Percentiles rank a stretch among this genome's conserved stretches.
phyloP scores from a whole-genome alignment of 2,113 vertebrate species.

The Chionomys nivalis region DNA sequence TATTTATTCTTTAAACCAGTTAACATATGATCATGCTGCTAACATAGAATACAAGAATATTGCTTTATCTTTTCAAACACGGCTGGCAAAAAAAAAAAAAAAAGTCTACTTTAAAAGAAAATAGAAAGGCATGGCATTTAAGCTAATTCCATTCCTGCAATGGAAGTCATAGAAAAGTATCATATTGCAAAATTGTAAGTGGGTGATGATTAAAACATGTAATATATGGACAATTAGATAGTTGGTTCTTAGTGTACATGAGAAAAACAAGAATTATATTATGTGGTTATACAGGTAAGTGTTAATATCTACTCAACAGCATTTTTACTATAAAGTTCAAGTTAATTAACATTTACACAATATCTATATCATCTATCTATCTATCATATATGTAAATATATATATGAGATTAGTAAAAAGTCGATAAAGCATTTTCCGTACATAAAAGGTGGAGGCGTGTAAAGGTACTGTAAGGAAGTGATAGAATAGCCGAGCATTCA shows the following conservation, averaged over 20 bases:
- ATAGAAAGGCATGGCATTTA: background rate
- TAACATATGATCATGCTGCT: background rate
- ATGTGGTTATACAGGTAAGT: background rate
- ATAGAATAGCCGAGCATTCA: accelerated
- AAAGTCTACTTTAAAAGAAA: slow-evolving; percentile 7
- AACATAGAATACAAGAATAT: background rate
- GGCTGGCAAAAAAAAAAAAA: background rate
- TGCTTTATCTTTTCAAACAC: background rate
- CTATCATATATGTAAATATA: too few relatives aligned
- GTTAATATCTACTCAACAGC: background rate
- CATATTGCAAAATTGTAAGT: background rate
- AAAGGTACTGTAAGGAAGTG: background rate
- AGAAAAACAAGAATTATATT: background rate
- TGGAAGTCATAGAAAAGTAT: background rate
- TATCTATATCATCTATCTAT: background rate
- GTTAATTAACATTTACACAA: background rate
- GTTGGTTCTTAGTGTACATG: background rate
- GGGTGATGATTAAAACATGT: background rate
- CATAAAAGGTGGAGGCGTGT: background rate
- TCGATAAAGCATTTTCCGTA: background rate
- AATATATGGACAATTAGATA: background rate
- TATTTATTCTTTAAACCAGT: background rate
- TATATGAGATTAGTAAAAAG: background rate
- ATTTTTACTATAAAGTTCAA: background rate
- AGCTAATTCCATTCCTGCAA: background rate